Evolutionary conservation across 2,888 invertebrate genomes (phyloP).

Genomic region (Lucinisca nassula): DNA sequence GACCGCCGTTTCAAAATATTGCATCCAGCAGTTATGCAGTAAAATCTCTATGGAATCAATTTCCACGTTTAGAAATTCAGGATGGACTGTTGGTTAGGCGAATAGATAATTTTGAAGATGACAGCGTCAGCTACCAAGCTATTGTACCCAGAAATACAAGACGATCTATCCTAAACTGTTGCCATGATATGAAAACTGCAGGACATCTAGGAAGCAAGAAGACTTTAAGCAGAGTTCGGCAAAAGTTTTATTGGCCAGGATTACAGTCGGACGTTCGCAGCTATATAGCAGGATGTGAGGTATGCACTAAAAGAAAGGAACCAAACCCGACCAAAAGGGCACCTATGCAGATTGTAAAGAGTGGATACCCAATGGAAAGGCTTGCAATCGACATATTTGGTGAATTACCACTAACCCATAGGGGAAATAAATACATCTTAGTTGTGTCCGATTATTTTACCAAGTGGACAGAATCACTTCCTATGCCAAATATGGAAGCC

Average conservation of each 20-base stretch:
- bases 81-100: no score
- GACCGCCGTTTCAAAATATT: no score
- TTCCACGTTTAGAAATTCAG: conserved; percentile 35
- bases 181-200: no score
- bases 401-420: conserved; percentile 18
- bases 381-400: conserved; percentile 27
- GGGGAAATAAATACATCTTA: conserved; percentile 37
- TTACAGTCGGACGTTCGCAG: no score
- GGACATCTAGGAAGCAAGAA: no score
- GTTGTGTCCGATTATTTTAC: conserved; percentile 48
- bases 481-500: conserved; percentile 28
- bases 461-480: conserved; percentile 35
- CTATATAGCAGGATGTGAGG: conserved; percentile 41
- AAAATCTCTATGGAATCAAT: neutral
- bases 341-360: conserved; percentile 1
- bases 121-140: no score
- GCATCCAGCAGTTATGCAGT: neutral
- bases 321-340: neutral
- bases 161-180: no score
- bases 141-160: no score
- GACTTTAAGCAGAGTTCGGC: no score
- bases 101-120: no score
- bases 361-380: neutral
- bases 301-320: neutral
- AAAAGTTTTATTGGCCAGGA: no score